These are phyloP conservation scores for Phylloscopus collybita DNA, from an alignment of 2,797 vertebrate species.

Conservation along the genomic window DNA sequence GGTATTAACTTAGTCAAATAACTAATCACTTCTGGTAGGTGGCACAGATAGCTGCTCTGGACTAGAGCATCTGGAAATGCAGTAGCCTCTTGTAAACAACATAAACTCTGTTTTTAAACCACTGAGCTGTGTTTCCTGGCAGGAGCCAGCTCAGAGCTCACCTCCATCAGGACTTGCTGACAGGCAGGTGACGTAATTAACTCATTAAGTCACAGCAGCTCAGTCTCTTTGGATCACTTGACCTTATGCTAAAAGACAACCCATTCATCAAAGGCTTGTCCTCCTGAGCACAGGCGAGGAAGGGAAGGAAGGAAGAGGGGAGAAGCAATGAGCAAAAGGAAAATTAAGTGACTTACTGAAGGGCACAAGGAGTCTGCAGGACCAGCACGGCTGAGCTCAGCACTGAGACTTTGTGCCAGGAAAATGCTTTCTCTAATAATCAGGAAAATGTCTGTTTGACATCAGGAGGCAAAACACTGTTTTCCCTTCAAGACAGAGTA, in stretches of 20 bases:
- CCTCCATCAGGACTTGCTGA: background rate
- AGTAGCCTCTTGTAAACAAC: background rate
- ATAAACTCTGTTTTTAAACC: background rate
- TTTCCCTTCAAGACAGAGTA: background rate
- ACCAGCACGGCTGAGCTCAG: background rate
- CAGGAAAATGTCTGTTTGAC: background rate
- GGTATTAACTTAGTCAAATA: slow-evolving; percentile 54
- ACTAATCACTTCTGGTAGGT: background rate
- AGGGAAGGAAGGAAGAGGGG: background rate
- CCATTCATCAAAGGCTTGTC: background rate
- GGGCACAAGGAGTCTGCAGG: background rate
- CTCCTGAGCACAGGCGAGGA: background rate
- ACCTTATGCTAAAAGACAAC: slow-evolving; percentile 3
- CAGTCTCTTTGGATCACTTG: slow-evolving; percentile 2
- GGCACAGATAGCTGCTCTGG: background rate
- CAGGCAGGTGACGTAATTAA: background rate
- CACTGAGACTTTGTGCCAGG: background rate
- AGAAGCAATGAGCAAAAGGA: background rate
- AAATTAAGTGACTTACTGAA: background rate
- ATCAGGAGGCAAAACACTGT: background rate
- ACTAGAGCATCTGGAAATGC: background rate
- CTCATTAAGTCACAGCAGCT: slow-evolving; percentile 32
- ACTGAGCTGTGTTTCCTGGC: background rate
- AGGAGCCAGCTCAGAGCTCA: background rate
- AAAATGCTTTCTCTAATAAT: background rate